Percentiles rank a stretch among this genome's conserved stretches.
Conservation (phyloP, 2,113 vertebrate species). For the Pogona vitticeps region DNA sequence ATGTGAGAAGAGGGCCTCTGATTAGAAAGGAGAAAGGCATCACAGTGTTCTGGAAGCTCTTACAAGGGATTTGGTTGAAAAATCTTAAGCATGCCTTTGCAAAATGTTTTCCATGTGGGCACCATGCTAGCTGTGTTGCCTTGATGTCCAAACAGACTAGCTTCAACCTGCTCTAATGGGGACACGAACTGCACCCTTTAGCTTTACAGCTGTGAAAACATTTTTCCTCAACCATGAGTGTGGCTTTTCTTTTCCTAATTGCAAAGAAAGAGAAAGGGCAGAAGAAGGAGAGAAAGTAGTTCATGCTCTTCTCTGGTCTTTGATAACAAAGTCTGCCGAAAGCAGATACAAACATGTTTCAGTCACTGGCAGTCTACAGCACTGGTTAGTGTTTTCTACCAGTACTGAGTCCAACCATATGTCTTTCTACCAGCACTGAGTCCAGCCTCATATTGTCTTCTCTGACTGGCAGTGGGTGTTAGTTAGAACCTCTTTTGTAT, state of each 20-base stretch:
- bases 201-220: conserved; percentile 6
- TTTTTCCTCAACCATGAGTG: not conserved
- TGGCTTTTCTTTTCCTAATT: not conserved
- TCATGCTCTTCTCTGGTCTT: not conserved
- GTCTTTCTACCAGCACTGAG: not conserved
- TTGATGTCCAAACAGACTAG: not conserved
- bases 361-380: not conserved
- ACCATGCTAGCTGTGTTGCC: not conserved
- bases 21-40: not conserved
- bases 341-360: not conserved
- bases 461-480: not conserved
- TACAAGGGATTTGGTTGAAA: not conserved
- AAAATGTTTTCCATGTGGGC: not conserved
- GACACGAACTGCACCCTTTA: not conserved
- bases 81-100: not conserved
- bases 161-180: not conserved
- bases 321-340: not conserved
- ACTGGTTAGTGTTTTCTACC: not conserved
- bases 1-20: not conserved
- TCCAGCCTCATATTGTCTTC: not conserved
- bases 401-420: not conserved
- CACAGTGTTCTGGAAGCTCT: not conserved
- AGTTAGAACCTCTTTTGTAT: not conserved
- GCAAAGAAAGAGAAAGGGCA: not conserved
- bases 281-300: not conserved